Conservation (phyloP, 2,888 invertebrate species). For the Muscina levida region DNA sequence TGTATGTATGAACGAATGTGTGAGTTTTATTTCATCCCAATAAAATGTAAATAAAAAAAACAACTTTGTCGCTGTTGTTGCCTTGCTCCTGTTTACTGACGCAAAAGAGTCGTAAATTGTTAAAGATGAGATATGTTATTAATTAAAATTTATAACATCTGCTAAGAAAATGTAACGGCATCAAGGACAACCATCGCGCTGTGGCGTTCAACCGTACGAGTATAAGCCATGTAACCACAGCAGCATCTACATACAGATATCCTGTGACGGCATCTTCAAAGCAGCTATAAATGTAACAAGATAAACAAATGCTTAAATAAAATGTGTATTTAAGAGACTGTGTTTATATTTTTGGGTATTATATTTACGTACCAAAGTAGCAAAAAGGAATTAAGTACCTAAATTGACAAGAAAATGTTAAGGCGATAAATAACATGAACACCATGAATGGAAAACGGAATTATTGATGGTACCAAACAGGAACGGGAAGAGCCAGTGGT, state of each 20-base stretch:
- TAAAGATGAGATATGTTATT: conserved; percentile 1
- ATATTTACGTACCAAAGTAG: no score
- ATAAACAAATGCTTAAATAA: background rate
- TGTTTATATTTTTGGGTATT: no score
- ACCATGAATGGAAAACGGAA: no score
- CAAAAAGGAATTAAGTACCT: no score
- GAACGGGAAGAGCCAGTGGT: no score
- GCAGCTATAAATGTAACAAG: background rate
- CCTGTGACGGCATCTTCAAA: background rate
- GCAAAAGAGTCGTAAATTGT: background rate
- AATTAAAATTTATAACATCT: conserved; percentile 17
- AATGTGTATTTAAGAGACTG: no score
- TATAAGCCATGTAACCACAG: background rate
- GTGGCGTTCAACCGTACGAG: no score
- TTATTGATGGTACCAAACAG: no score
- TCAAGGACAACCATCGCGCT: background rate
- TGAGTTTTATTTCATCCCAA: conserved; percentile 5
- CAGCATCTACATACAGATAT: background rate
- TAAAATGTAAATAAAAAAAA: background rate
- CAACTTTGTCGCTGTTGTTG: background rate
- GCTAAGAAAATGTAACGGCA: background rate
- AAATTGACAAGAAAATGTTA: no score
- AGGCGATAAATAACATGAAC: no score
- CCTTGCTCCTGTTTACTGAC: background rate
- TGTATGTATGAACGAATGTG: background rate